These are phyloP conservation scores for Palythoa heliodiscus DNA, from an alignment of 92 coral and sea anemone genomes.

Conservation along the genomic window DNA sequence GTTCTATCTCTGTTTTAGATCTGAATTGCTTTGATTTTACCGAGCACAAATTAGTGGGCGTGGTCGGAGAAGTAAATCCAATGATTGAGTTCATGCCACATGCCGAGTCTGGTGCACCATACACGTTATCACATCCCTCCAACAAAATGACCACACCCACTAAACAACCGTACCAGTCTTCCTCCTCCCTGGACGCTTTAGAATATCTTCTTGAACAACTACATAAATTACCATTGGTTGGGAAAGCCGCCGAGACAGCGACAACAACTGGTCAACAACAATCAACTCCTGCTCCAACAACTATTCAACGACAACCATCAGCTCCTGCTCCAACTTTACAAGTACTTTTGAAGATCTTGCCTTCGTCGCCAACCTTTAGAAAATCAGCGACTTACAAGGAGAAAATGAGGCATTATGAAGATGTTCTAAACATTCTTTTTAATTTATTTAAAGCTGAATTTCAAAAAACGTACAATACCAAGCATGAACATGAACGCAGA, in stretches of 20 bases:
- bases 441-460: slow-evolving; percentile 66
- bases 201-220: slow-evolving; percentile 69
- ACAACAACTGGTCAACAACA: not conserved
- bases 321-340: not conserved
- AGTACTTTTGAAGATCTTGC: slow-evolving; percentile 20
- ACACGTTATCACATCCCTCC: slow-evolving; percentile 62
- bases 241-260: not conserved
- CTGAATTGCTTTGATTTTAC: slow-evolving; percentile 91
- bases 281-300: not conserved
- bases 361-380: slow-evolving; percentile 19
- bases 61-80: slow-evolving; percentile 88
- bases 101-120: slow-evolving; percentile 75
- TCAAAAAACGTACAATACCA: slow-evolving; percentile 68
- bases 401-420: slow-evolving; percentile 84
- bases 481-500: slow-evolving; percentile 84
- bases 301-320: not conserved
- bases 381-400: slow-evolving; percentile 33
- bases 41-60: slow-evolving; percentile 59
- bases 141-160: slow-evolving; percentile 31
- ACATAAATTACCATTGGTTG: slow-evolving; percentile 62
- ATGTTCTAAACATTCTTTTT: slow-evolving; percentile 74
- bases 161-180: not conserved
- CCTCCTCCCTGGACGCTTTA: slow-evolving; percentile 50
- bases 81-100: slow-evolving; percentile 99
- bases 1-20: slow-evolving; percentile 47